A percentile compares a stretch with the other conserved stretches of the same genome.
phyloP scores from a whole-genome alignment of 2,113 vertebrate genomes.

The Rhombomys opimus region DNA sequence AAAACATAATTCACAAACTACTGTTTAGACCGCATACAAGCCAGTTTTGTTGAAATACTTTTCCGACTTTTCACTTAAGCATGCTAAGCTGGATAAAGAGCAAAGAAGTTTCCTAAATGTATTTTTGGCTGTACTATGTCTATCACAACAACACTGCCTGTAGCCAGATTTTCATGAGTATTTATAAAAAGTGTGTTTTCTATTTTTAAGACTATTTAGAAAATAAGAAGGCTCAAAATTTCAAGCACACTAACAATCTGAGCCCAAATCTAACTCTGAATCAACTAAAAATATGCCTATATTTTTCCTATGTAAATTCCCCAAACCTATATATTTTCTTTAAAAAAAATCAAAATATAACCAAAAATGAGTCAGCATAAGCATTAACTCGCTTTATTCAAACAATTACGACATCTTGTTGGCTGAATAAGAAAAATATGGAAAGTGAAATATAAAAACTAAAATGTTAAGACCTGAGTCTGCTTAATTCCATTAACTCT shows the following conservation, averaged over 20 bases:
- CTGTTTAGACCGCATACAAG: conserved; percentile 53
- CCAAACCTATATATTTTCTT: conserved; percentile 49
- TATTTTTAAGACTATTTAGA: conserved; percentile 75
- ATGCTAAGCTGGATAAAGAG: conserved; percentile 63
- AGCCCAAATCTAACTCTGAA: conserved; percentile 61
- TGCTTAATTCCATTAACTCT: conserved; percentile 63
- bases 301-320: conserved; percentile 74
- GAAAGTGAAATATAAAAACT: conserved; percentile 46
- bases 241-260: conserved; percentile 63
- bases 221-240: conserved; percentile 63
- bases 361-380: conserved; percentile 28
- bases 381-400: conserved; percentile 10
- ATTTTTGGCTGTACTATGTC: conserved; percentile 75
- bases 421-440: conserved; percentile 33
- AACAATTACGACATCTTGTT: conserved; percentile 5
- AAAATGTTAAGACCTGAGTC: conserved; percentile 41
- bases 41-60: conserved; percentile 41
- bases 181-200: conserved; percentile 74
- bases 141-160: conserved; percentile 76
- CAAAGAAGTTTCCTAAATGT: conserved; percentile 63
- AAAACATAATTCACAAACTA: conserved; percentile 51
- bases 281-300: conserved; percentile 37
- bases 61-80: conserved; percentile 67
- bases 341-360: conserved; percentile 52
- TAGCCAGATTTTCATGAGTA: conserved; percentile 70